phyloP scores from a whole-genome alignment of 1,140 invertebrate genomes.

The Tetranychus urticae region DNA sequence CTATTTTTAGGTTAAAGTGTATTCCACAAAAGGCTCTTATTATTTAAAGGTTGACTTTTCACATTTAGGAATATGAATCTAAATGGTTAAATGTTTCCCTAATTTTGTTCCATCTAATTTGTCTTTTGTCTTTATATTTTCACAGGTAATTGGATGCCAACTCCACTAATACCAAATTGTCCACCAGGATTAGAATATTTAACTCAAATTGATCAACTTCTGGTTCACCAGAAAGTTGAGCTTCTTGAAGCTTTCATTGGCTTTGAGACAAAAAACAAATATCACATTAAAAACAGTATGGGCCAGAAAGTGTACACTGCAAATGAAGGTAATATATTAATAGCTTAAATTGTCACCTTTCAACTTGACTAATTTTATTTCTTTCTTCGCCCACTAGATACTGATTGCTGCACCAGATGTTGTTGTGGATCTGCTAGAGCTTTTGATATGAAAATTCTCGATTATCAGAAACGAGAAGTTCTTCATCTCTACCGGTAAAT shows the following conservation, averaged over 20 bases:
- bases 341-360: neutral
- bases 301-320: conserved; percentile 60
- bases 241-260: conserved; percentile 35
- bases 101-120: no score
- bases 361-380: neutral
- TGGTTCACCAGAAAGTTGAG: conserved; percentile 11
- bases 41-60: no score
- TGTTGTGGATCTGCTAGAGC: conserved; percentile 43
- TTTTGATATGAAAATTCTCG: conserved; percentile 64
- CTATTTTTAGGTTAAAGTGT: no score
- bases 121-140: no score
- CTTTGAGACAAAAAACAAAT: conserved; percentile 73
- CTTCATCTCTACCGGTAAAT: conserved; percentile 30
- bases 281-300: conserved; percentile 41
- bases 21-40: no score
- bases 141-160: no score
- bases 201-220: conserved; percentile 5
- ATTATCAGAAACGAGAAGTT: conserved; percentile 48
- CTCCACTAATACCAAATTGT: neutral
- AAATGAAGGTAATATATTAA: conserved; percentile 30
- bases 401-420: conserved; percentile 43
- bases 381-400: conserved; percentile 3
- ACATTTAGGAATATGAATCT: no score
- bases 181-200: conserved; percentile 10
- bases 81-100: no score